These are phyloP conservation scores for Gallirallus australis DNA, from an alignment of 2,797 vertebrate species.

Conservation along the genomic window DNA sequence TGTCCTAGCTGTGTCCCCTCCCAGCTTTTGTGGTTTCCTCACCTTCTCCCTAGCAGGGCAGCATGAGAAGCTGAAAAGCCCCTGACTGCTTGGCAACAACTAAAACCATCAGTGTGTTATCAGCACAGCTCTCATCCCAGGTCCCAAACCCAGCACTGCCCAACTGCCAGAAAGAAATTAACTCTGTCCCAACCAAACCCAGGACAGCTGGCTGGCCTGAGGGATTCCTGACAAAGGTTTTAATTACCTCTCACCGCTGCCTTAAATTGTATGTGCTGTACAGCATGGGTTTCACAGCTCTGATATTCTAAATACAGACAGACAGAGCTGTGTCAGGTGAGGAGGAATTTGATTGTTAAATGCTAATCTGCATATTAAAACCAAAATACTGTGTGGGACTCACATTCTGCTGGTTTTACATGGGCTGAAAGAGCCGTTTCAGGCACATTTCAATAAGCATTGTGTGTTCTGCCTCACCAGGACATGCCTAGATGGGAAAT, in stretches of 20 bases:
- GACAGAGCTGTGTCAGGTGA: conserved; percentile 20
- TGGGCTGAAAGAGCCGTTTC: conserved; percentile 44
- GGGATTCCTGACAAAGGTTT: neutral
- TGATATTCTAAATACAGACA: conserved; percentile 2
- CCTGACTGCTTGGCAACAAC: too few species aligned
- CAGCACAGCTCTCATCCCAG: too few species aligned
- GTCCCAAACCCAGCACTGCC: too few species aligned
- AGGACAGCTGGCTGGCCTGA: neutral
- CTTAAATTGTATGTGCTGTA: neutral
- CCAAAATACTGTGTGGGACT: neutral
- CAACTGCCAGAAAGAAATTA: too few species aligned
- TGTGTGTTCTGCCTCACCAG: conserved; percentile 17
- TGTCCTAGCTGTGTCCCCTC: too few species aligned
- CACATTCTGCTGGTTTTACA: neutral
- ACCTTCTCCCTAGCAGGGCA: too few species aligned
- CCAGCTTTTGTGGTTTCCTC: too few species aligned
- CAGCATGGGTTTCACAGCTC: neutral
- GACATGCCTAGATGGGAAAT: conserved; percentile 54
- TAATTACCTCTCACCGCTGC: conserved; percentile 24
- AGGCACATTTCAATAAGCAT: conserved; percentile 11
- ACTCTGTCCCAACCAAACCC: too few species aligned
- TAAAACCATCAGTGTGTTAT: too few species aligned
- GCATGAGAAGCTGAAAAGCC: too few species aligned
- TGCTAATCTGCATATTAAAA: conserved; percentile 44
- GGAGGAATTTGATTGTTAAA: conserved; percentile 10